These are phyloP conservation scores for Plecotus auritus DNA, from an alignment of 2,113 vertebrate species.

Conservation along the genomic window DNA sequence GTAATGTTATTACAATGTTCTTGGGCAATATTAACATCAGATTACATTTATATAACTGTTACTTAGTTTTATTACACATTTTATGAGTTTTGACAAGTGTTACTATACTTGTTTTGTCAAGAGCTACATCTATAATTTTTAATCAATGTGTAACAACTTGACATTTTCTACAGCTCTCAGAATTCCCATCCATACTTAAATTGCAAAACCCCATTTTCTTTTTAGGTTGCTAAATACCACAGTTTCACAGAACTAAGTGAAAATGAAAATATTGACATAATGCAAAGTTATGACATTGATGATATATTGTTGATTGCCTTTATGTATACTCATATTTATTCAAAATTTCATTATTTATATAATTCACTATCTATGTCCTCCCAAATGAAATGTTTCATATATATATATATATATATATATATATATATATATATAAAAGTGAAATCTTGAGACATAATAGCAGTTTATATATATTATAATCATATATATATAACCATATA, in stretches of 20 bases:
- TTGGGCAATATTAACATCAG: not conserved
- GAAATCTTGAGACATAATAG: no score
- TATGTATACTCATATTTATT: not conserved
- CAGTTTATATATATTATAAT: no score
- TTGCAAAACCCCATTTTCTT: not conserved
- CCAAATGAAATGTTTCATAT: not conserved
- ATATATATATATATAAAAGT: no score
- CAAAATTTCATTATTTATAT: not conserved
- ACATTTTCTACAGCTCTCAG: conserved; percentile 43
- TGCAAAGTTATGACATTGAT: not conserved
- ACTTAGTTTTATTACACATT: not conserved
- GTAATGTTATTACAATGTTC: not conserved
- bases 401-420: not conserved
- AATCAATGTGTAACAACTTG: conserved; percentile 47
- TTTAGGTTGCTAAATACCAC: not conserved
- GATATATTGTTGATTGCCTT: not conserved
- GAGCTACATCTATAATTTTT: conserved; percentile 34
- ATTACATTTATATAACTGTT: not conserved
- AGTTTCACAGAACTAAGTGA: not conserved
- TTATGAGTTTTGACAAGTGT: conserved; percentile 20
- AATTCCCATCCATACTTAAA: conserved; percentile 21
- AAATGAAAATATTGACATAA: not conserved
- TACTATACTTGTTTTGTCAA: conserved; percentile 30
- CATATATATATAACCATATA: no score
- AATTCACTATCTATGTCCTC: not conserved